Conservation (phyloP, 2,797 vertebrate genomes). For the Hydrocynus forskahlii region DNA sequence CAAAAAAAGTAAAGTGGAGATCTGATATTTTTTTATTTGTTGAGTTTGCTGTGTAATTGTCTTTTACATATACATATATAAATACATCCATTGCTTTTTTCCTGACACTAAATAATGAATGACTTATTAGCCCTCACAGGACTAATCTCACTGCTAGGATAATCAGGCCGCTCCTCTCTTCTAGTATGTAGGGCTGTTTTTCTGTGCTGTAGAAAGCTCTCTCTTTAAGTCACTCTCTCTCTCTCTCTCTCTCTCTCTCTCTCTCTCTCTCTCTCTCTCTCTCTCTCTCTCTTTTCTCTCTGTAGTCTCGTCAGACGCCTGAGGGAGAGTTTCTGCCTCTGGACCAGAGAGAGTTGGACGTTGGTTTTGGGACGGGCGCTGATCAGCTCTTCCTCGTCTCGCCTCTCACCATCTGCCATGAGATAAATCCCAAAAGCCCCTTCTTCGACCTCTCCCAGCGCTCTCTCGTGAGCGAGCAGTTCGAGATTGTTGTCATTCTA, state of each 20-base stretch:
- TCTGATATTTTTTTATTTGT: no score
- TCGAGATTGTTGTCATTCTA: conserved; percentile 91
- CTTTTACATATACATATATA: no score
- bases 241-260: neutral
- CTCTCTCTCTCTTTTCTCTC: conserved; percentile 28
- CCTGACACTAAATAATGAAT: neutral
- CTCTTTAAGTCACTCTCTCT: neutral
- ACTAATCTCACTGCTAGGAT: neutral
- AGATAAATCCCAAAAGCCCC: conserved; percentile 87
- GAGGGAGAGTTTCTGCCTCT: conserved; percentile 91
- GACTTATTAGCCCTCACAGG: neutral
- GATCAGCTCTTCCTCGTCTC: conserved; percentile 92
- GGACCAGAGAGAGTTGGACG: conserved; percentile 90
- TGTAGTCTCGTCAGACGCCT: conserved; percentile 88
- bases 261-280: neutral
- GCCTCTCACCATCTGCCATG: conserved; percentile 90
- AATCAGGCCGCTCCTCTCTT: neutral
- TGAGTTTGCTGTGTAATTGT: no score
- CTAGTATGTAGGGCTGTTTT: neutral
- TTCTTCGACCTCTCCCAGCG: conserved; percentile 89
- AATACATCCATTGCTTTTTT: neutral
- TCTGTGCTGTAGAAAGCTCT: neutral
- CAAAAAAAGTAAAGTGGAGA: no score
- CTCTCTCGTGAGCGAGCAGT: conserved; percentile 86
- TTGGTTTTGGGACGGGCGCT: conserved; percentile 89